Conservation (phyloP, 2,888 invertebrate species). For the Agonopterix arenella region DNA sequence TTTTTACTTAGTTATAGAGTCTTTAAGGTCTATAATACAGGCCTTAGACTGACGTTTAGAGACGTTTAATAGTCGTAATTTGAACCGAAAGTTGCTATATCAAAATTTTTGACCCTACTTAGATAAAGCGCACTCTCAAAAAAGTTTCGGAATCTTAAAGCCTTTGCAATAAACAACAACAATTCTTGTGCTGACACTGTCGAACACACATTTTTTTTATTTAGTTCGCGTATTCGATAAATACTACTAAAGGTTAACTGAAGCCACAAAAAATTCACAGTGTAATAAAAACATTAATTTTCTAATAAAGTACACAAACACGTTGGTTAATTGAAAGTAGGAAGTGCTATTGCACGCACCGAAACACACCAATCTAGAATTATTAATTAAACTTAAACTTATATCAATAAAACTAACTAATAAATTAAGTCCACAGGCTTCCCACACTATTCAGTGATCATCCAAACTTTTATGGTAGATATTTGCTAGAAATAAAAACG, state of each 20-base stretch:
- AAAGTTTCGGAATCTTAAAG: no score
- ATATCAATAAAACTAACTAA: constrained; percentile 32
- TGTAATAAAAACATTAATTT: constrained; percentile 39
- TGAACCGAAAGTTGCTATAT: no score
- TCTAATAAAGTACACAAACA: constrained; percentile 46
- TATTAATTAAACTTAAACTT: constrained; percentile 31
- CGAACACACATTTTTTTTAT: no score
- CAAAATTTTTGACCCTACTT: no score
- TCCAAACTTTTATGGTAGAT: constrained; percentile 62
- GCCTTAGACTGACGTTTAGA: no score
- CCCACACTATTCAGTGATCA: constrained; percentile 54
- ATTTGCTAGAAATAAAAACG: constrained; percentile 63
- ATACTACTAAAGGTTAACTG: constrained; percentile 52
- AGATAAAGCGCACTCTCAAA: no score
- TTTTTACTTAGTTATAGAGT: no score
- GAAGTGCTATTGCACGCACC: constrained; percentile 75
- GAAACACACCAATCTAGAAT: constrained; percentile 67
- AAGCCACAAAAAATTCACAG: constrained; percentile 30
- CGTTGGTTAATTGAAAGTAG: constrained; percentile 53
- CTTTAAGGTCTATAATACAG: no score
- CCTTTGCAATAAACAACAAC: no score
- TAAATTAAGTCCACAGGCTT: constrained; percentile 65
- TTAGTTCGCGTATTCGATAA: constrained; percentile 26
- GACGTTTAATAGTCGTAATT: no score
- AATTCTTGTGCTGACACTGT: no score